A percentile compares a stretch with the other conserved stretches of the same genome.
These are phyloP conservation scores for Melanotaenia trifasciata DNA, from an alignment of 2,797 vertebrate genomes.

Conservation along the genomic window DNA sequence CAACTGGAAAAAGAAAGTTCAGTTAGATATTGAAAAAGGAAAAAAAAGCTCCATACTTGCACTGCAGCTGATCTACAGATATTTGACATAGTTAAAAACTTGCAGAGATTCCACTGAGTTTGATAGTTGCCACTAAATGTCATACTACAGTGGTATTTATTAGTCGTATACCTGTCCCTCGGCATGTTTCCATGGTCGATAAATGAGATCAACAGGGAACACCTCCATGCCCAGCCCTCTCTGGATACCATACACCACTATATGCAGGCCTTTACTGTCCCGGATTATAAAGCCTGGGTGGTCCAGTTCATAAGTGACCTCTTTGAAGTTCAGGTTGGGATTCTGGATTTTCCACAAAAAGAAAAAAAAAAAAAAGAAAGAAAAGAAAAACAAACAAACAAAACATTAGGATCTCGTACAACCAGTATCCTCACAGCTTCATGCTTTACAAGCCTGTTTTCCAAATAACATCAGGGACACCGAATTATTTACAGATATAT, in stretches of 20 bases:
- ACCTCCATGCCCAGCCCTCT: constrained; percentile 95
- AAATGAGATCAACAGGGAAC: constrained; percentile 97
- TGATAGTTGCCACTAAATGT: not conserved
- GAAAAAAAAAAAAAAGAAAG: no score
- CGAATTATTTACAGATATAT: no score
- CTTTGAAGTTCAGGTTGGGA: constrained; percentile 97
- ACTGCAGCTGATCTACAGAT: not conserved
- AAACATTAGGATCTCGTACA: not conserved
- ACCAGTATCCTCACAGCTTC: not conserved
- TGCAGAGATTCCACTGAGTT: no score
- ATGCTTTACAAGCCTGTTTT: no score
- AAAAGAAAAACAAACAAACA: not conserved
- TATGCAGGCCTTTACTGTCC: constrained; percentile 97
- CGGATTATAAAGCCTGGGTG: constrained; percentile 96
- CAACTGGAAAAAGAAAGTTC: constrained; percentile 79
- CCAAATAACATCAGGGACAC: not conserved
- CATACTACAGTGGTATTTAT: constrained; percentile 7
- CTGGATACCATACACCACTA: constrained; percentile 96
- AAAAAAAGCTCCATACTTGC: not conserved
- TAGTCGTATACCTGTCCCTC: constrained; percentile 91
- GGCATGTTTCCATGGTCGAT: constrained; percentile 98
- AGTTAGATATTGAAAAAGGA: not conserved
- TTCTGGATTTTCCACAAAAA: constrained; percentile 80
- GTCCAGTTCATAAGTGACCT: constrained; percentile 98
- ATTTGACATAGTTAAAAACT: not conserved